These are phyloP conservation scores for Synergus umbraculus DNA, from an alignment of 2,888 invertebrate species.

Conservation along the genomic window DNA sequence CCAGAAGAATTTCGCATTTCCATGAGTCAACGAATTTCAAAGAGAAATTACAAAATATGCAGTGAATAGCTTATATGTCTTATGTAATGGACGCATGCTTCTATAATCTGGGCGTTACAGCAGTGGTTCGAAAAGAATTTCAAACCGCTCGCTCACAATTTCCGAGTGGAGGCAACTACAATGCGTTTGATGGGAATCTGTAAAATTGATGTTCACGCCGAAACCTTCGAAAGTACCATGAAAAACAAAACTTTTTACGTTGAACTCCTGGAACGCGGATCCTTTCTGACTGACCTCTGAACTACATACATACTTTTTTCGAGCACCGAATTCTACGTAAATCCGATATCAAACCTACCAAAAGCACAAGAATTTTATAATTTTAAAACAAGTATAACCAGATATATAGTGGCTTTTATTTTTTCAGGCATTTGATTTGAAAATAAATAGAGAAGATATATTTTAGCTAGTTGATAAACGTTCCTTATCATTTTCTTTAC, in stretches of 20 bases:
- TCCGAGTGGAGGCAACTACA: constrained; percentile 12
- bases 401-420: no score
- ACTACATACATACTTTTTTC: constrained; percentile 5
- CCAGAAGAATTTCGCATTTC: constrained; percentile 13
- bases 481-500: no score
- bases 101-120: constrained; percentile 25
- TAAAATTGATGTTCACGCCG: constrained; percentile 37
- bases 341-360: no score
- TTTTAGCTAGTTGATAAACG: no score
- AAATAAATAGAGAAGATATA: no score
- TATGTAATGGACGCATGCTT: constrained; percentile 29
- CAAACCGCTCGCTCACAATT: constrained; percentile 11
- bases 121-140: constrained; percentile 28
- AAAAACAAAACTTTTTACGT: not conserved
- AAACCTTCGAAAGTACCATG: constrained; percentile 3
- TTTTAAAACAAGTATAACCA: not conserved
- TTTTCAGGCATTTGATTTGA: no score
- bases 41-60: constrained; percentile 35
- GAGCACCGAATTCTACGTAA: not conserved
- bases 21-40: constrained; percentile 34
- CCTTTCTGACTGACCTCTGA: constrained; percentile 7
- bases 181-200: constrained; percentile 28
- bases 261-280: constrained; percentile 9
- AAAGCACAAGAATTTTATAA: not conserved
- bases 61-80: constrained; percentile 13